Percentiles rank a stretch among this genome's conserved stretches.
Conservation (phyloP, 2,113 vertebrate genomes). For the Aphelocoma coerulescens region DNA sequence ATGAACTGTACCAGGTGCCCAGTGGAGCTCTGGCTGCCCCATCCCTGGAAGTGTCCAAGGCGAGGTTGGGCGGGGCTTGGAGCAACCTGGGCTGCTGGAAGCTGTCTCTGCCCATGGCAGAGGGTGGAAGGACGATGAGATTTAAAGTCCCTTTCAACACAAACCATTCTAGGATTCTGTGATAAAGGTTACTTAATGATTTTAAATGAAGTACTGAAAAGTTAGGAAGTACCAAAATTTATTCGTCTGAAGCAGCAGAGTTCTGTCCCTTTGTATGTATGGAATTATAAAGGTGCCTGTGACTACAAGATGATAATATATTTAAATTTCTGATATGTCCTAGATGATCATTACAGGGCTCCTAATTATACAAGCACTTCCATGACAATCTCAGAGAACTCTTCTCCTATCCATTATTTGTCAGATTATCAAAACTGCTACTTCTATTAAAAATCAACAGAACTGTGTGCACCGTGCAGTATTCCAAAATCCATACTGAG, state of each 20-base stretch:
- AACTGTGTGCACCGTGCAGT: not conserved
- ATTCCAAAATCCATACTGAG: not conserved
- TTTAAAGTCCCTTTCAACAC: not conserved
- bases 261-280: not conserved
- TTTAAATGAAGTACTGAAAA: not conserved
- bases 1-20: not conserved
- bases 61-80: fast-evolving
- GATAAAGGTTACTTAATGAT: not conserved
- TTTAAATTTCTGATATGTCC: not conserved
- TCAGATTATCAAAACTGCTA: not conserved
- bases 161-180: not conserved
- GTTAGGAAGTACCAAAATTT: not conserved
- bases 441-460: not conserved
- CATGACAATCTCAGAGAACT: fast-evolving
- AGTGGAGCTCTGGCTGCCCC: not conserved
- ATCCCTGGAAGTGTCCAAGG: not conserved
- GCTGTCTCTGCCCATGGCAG: not conserved
- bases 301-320: not conserved
- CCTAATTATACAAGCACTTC: not conserved
- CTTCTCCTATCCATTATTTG: not conserved
- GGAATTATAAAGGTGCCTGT: not conserved
- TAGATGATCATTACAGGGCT: not conserved
- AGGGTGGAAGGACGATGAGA: no score
- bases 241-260: not conserved
- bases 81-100: not conserved